Base-by-base conservation (phyloP, 92 coral and sea anemone species). In the Muricea muricata region DNA sequence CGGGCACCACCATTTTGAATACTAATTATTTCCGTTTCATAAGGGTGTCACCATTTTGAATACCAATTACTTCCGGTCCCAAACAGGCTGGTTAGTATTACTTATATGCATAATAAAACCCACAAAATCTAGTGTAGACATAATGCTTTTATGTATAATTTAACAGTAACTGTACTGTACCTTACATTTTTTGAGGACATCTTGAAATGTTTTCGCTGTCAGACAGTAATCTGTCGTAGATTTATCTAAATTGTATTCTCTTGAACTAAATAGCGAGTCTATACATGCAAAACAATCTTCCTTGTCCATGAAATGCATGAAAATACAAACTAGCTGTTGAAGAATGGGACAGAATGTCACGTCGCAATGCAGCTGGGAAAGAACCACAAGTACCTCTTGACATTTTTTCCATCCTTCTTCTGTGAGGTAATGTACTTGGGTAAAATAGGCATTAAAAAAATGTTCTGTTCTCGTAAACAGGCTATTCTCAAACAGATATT, bases 161-260 rank as follows among this genome's bases (percentile, higher is more conserved):
- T n/a, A n/a, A n/a, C n/a, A n/a, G n/a, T n/a, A n/a, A n/a, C n/a
- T n/a, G n/a, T n/a, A n/a, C n/a, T n/a, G n/a, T 4, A 97, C 99
- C 94, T 86, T 94, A 68, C 93, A 92, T 13, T 82, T 72, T 74
- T 92, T 97, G 63, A 97, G 91, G 67, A 94, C 87, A 80, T 97
- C 99, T 78, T 97, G 98, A 75, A 97, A 97, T 42, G 99, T 93
- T 74, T 97, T 97, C 8, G 99, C 98, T 88, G 89, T 92, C 15
- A 92, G 91, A 46, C 94, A 87, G 15, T 85, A 89, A 20, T 94
- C 94, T 41, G 90, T 84, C 37, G 89, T 81, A 56, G 97, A 92
- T 69, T 94, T 95, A 46, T 94, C 94, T 70, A 94, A 55, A 45
- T 91, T 73, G 50, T 93, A 86, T 46, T 89, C 87, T 21, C 84